Evolutionary conservation across 2,113 vertebrate species (phyloP).

Genomic region (Protobothrops flavoviridis): DNA sequence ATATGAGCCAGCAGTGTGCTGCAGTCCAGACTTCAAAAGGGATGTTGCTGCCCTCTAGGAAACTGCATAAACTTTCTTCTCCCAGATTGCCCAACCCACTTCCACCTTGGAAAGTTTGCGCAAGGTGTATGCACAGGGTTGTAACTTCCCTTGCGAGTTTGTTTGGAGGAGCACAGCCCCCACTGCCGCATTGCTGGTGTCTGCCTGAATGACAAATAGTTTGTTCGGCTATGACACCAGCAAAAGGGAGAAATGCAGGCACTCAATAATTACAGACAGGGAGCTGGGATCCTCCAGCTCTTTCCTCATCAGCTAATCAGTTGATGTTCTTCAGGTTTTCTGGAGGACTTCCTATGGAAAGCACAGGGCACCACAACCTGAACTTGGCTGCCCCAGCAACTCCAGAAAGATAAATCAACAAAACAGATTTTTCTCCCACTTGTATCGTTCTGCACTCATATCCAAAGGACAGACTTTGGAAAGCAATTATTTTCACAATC

Average conservation of each 20-base stretch:
- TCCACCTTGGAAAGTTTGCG: too few species aligned
- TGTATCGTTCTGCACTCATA: neutral
- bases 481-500: neutral
- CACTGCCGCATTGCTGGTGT: neutral
- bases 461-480: neutral
- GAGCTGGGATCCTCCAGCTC: neutral
- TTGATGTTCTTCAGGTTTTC: neutral
- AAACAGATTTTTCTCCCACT: neutral
- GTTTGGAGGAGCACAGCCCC: neutral
- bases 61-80: too few species aligned
- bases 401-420: neutral
- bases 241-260: neutral
- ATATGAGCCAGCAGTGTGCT: too few species aligned
- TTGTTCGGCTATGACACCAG: neutral
- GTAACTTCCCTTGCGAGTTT: neutral
- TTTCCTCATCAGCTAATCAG: neutral
- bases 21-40: too few species aligned
- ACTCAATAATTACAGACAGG: neutral
- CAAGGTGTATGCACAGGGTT: neutral
- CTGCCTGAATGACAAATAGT: neutral
- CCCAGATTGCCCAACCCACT: neutral
- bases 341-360: neutral
- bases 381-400: neutral
- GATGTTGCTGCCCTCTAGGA: too few species aligned
- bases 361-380: neutral